Evolutionary conservation across 2,797 vertebrate genomes (phyloP), one percentile per base, ranked within the genome.

Genomic region (Cottoperca gobio): DNA sequence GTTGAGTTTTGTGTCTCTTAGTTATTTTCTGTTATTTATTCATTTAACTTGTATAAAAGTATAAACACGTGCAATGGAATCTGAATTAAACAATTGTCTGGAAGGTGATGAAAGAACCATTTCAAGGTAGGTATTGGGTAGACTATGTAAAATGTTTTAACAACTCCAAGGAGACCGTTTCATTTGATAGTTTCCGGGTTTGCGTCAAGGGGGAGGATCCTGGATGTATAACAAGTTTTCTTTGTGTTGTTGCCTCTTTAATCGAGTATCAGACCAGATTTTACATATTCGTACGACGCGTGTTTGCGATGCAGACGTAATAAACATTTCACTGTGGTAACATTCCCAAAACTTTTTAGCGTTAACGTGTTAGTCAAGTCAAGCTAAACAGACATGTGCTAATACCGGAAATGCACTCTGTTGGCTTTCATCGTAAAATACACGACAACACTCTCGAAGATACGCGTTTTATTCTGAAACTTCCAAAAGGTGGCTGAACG

Each of bases 121-220:
- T 54, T 52, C 28, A 31, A 10, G 19, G 17, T 2, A 3, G 26
- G 21, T 48, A n/a, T n/a, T n/a, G n/a, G n/a, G n/a, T n/a, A n/a
- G n/a, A n/a, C n/a, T n/a, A n/a, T n/a, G n/a, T n/a, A 28, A 21
- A 63, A 24, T 1, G 14, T 7, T 16, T 24, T 17, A 7, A 26
- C 31, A 61, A 21, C 16, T 24, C 10, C 14, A 37, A 8, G 8
- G 10, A 42, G 24, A 40, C 16, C 0, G 37, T 75, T 45, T 70
- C 66, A 35, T 57, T 59, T 66, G 53, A 85, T 74, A 76, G 77
- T 81, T 93, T 93, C 92, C 91, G 89, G 89, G 88, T 91, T 86
- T 81, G n/a, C 78, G 23, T 14, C 54, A 23, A 64, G 77, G 21
- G 31, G 31, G 4, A 6, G 33, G 7, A 33, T 31, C 31, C n/a